Evolutionary conservation across 1,140 invertebrate species (phyloP), one percentile per base, ranked within the genome.

Genomic region (Procambarus virginalis): DNA sequence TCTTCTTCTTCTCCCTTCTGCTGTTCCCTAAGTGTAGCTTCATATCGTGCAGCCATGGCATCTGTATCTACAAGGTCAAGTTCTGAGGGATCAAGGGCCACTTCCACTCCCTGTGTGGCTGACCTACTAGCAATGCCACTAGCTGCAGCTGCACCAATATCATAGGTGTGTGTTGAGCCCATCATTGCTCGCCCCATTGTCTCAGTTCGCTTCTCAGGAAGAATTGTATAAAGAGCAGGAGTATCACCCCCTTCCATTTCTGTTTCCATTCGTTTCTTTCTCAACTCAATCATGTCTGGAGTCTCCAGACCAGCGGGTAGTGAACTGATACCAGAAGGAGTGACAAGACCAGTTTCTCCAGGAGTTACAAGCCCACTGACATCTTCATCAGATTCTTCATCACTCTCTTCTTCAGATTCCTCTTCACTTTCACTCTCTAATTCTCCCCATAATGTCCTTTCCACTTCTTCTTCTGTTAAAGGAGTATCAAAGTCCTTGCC

Each of bases 161-260:
- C 98, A 94, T 99, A 99, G 0, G 99, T 97, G 94, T 99, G 99
- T 0, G 98, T 98, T 20, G 98, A 99, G 6, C 96, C 99, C 95
- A 96, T 96, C 99, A 99, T 99, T n/a, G 95, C 94, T 10, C 96
- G 96, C 14, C 97, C 97, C 84, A 99, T 96, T 86, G 96, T 95
- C 82, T 99, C 98, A 10, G 97, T 96, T 84, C 98, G 96, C 93
- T 98, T 97, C 94, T 99, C 99, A 49, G 98, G 98, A 82, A 99
- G 94, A 78, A 99, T 97, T 92, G 98, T 98, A 93, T 98, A 99
- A 20, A 99, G 94, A 1, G 97, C 96, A 46, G 98, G 98, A 2
- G 97, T 98, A 92, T 99, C 98, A 64, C 96, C 97, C 76, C 97
- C 97, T 94, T 99, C 99, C 96, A 99, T 98, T 94, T 99, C 98